phyloP scores from a whole-genome alignment of 2,113 vertebrate genomes.

The Diadophis punctatus region DNA sequence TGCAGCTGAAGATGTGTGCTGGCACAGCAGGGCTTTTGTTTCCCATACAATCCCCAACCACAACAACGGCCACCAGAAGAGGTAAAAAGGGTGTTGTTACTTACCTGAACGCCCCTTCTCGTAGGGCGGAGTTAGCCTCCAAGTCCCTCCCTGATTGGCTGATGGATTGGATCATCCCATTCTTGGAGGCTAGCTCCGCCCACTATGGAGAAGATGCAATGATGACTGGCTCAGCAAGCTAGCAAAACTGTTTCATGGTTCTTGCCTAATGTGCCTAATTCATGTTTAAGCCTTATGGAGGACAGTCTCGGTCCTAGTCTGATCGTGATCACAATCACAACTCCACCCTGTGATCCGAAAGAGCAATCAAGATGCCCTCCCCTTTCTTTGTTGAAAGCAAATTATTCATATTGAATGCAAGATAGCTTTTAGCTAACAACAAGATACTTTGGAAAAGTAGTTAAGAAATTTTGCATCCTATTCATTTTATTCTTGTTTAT shows the following conservation, averaged over 20 bases:
- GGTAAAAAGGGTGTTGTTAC: too few relatives aligned
- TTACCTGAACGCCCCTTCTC: too few relatives aligned
- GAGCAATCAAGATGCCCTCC: neutral
- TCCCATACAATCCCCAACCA: neutral
- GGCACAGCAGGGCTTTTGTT: neutral
- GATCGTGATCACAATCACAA: neutral
- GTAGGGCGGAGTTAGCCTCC: too few relatives aligned
- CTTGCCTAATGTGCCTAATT: neutral
- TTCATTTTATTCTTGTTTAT: neutral
- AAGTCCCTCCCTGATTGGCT: too few relatives aligned
- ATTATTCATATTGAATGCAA: neutral
- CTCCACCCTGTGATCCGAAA: neutral
- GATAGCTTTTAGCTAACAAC: neutral
- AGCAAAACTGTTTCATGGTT: neutral
- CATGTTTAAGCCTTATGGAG: neutral
- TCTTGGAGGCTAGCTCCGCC: too few relatives aligned
- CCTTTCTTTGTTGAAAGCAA: neutral
- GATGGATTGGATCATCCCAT: too few relatives aligned
- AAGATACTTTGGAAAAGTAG: neutral
- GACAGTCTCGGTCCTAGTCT: neutral
- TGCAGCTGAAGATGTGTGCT: neutral
- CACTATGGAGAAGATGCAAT: too few relatives aligned
- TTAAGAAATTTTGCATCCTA: neutral
- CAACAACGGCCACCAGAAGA: neutral
- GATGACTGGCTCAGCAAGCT: neutral